Evolutionary conservation across 2,797 vertebrate species (phyloP).

Genomic region (Anabacerthia variegaticeps): DNA sequence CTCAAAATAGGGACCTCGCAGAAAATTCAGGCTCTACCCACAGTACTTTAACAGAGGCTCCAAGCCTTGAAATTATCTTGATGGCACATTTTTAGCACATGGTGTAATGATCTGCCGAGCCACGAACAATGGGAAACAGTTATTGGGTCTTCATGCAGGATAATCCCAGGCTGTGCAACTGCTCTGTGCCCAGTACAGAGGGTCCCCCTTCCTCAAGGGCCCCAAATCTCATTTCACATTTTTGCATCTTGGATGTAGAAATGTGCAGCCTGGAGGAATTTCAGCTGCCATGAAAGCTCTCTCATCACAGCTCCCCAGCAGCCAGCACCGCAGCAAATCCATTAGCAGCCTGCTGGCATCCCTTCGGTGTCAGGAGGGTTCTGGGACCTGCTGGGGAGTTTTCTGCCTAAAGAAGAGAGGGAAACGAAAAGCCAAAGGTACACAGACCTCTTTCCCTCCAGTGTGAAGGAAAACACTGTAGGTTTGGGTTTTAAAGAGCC

Average conservation of each 20-base stretch:
- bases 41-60: not conserved
- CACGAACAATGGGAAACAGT: not conserved
- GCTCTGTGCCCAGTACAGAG: not conserved
- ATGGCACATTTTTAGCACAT: not conserved
- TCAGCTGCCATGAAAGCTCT: slow-evolving; percentile 49
- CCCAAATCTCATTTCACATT: slow-evolving; percentile 42
- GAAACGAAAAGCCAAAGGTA: not conserved
- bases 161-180: slow-evolving; percentile 3
- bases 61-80: not conserved
- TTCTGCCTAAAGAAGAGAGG: not conserved
- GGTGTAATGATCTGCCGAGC: not conserved
- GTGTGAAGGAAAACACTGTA: fast-evolving
- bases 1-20: not conserved
- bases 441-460: not conserved
- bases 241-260: not conserved
- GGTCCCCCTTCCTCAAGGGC: not conserved
- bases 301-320: not conserved
- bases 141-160: not conserved
- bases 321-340: slow-evolving; percentile 35
- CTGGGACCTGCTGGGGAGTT: not conserved
- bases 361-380: not conserved
- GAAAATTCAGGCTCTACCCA: not conserved
- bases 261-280: slow-evolving; percentile 32
- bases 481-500: not conserved
- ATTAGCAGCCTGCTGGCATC: slow-evolving; percentile 35